Evolutionary conservation across 2,113 vertebrate species (phyloP).

Genomic region (Cyanoramphus novaezelandiae): DNA sequence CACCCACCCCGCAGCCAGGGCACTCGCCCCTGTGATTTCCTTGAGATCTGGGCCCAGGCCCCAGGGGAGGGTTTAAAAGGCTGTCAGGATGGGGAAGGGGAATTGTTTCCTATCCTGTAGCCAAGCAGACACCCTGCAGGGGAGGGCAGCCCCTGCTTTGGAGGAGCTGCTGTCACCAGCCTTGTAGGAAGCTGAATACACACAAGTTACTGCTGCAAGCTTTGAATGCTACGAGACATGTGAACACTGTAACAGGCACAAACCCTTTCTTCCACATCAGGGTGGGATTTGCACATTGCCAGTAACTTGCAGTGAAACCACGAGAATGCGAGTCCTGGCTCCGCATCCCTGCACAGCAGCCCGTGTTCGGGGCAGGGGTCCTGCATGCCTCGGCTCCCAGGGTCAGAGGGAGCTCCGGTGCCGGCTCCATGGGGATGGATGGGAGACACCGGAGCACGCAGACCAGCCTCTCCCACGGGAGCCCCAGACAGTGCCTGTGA

Average conservation of each 20-base stretch:
- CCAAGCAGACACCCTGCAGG: background rate
- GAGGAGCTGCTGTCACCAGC: background rate
- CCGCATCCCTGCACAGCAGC: background rate
- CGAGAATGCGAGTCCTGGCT: background rate
- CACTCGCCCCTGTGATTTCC: background rate
- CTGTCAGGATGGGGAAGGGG: background rate
- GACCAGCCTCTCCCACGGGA: rapidly evolving
- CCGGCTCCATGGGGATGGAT: rapidly evolving
- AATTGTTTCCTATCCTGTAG: background rate
- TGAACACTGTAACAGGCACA: rapidly evolving
- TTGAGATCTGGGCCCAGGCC: background rate
- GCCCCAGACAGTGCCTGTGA: rapidly evolving
- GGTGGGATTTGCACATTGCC: background rate
- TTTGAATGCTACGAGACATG: background rate
- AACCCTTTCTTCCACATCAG: background rate
- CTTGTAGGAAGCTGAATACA: background rate
- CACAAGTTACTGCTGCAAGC: background rate
- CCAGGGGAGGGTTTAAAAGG: background rate
- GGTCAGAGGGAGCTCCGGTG: rapidly evolving
- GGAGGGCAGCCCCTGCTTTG: rapidly evolving
- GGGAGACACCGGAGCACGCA: background rate
- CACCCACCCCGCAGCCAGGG: background rate
- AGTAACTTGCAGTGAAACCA: background rate
- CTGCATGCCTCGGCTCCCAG: rapidly evolving
- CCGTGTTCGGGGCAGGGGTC: background rate